Base-by-base conservation (phyloP, 2,113 vertebrate species). In the Taurulus bubalis region DNA sequence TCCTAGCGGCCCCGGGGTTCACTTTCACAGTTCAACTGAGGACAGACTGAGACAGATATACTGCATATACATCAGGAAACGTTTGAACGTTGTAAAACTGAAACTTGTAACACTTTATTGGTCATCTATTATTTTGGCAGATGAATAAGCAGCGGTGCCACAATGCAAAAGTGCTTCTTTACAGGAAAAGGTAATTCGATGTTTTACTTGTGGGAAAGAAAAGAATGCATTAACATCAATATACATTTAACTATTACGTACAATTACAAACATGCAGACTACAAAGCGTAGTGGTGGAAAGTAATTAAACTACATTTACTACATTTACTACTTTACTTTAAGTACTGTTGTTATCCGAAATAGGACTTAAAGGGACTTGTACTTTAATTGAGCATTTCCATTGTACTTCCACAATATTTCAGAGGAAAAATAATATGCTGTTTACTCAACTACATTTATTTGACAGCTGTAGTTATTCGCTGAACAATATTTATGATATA, bases 11-110 rank as follows among this genome's bases (percentile, higher is more conserved):
- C 71, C 64, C 20, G 59, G 49, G 68, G 69, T 71, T 73, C 72
- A 59, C 58, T 67, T 69, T 77, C 53, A 67, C 36, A 28, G 85
- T 79, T 84, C 64, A 90, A 1, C 78, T 69, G 62, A 85, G 84
- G 86, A 88, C 85, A 79, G 30, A 2, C 22, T 12, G 18, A 64
- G 16, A 18, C 16, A 8, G 79, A 66, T 4, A 11, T 10, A 47
- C 38, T 30, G 11, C 16, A 51, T 40, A 10, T n/a, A 67, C 58
- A 49, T 74, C 42, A 36, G 38, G 56, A 73, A 71, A 53, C 30
- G 79, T 51, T 38, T 70, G 66, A 72, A 58, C 6, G 47, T 16
- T 28, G 56, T 26, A n/a, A 51, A 36, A 8, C 40, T 16, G 30
- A 16, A 56, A 71, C 60, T 65, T 72, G 22, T 12, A 59, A 24